Conservation (phyloP, 2,797 vertebrate species). For the Clarias fuscus region DNA sequence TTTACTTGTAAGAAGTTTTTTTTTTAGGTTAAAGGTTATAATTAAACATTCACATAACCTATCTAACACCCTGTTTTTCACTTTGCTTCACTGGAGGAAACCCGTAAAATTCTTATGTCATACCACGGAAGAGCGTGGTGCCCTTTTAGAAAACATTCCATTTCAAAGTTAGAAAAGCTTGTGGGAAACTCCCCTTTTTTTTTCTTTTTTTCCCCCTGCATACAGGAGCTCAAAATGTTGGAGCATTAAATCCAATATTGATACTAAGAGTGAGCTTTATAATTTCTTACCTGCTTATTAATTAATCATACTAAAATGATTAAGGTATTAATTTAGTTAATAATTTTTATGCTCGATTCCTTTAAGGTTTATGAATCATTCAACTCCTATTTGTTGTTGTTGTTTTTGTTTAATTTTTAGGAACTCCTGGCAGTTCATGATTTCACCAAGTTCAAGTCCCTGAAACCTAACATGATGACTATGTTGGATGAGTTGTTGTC, state of each 20-base stretch:
- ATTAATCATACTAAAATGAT: background rate
- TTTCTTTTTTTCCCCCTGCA: background rate
- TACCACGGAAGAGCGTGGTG: background rate
- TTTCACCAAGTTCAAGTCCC: conserved; percentile 86
- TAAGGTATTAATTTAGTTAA: background rate
- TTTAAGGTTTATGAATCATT: background rate
- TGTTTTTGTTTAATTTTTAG: conserved; percentile 67
- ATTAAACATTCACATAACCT: background rate
- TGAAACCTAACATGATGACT: conserved; percentile 86
- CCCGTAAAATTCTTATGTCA: background rate
- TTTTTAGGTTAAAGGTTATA: background rate
- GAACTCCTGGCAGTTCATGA: conserved; percentile 88
- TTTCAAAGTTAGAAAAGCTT: background rate
- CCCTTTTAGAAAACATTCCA: background rate
- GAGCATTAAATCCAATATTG: background rate
- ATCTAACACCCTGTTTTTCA: background rate
- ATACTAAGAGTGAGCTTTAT: background rate
- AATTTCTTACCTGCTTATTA: background rate
- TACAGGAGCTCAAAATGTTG: background rate
- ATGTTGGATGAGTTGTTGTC: conserved; percentile 85
- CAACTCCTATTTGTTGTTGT: background rate
- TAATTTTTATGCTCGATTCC: background rate
- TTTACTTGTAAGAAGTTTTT: background rate
- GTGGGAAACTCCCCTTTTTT: background rate
- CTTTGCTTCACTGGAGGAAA: background rate